Conservation (phyloP, 2,888 invertebrate species). For the Aelia acuminata region DNA sequence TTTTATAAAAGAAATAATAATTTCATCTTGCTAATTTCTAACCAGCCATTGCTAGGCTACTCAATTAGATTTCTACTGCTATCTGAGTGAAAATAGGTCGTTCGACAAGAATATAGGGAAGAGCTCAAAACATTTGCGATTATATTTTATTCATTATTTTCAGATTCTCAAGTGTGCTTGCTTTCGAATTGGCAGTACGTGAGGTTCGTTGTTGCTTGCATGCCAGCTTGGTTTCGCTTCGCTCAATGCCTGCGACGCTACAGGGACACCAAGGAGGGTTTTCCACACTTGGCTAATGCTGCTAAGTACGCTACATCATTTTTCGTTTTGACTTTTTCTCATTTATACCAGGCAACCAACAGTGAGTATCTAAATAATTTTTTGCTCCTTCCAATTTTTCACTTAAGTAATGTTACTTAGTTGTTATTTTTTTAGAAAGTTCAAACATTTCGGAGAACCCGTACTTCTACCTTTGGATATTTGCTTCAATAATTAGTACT, state of each 20-base stretch:
- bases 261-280: slow-evolving; percentile 91
- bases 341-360: slow-evolving; percentile 77
- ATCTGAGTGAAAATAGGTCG: no score
- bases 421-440: slow-evolving; percentile 70
- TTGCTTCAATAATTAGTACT: slow-evolving; percentile 87
- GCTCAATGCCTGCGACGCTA: slow-evolving; percentile 97
- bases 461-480: slow-evolving; percentile 91
- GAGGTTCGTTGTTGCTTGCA: slow-evolving; percentile 87
- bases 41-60: no score
- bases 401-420: no score
- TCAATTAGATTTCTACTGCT: no score
- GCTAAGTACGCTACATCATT: slow-evolving; percentile 98
- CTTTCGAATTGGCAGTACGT: slow-evolving; percentile 71
- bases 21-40: no score
- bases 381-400: not conserved
- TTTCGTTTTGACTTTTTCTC: slow-evolving; percentile 90
- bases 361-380: slow-evolving; percentile 69
- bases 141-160: not conserved
- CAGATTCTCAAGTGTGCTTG: slow-evolving; percentile 61
- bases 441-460: slow-evolving; percentile 82
- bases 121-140: no score
- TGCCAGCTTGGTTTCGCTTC: slow-evolving; percentile 98
- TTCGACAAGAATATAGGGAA: no score
- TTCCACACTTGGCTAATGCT: slow-evolving; percentile 97
- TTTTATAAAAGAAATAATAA: no score